phyloP scores from a whole-genome alignment of 2,113 vertebrate species.

The Melanostigma gelatinosum region DNA sequence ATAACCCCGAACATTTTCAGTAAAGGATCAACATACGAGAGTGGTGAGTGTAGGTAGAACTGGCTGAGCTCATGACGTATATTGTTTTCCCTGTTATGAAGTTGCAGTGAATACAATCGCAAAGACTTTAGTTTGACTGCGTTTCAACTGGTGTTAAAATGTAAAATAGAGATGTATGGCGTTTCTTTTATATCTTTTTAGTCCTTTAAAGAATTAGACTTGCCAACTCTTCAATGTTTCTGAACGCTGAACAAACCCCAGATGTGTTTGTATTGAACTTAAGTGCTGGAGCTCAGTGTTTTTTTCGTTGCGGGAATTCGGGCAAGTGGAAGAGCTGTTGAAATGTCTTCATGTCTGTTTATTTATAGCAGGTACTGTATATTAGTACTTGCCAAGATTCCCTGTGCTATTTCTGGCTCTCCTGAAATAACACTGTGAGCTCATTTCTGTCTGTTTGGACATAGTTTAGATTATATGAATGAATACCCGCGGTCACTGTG shows the following conservation, averaged over 20 bases:
- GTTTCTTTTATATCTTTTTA: constrained; percentile 8
- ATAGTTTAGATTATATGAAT: constrained; percentile 65
- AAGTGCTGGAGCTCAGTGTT: constrained; percentile 28
- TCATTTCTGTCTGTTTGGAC: constrained; percentile 56
- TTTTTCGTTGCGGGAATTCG: constrained; percentile 46
- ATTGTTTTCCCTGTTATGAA: background rate
- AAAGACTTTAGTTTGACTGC: too few relatives aligned
- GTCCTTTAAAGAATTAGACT: constrained; percentile 16
- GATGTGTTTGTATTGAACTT: constrained; percentile 46
- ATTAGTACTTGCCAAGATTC: constrained; percentile 64
- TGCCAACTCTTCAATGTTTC: constrained; percentile 13
- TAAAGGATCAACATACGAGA: background rate
- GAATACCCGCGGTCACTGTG: constrained; percentile 46
- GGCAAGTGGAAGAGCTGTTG: constrained; percentile 59
- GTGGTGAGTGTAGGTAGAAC: background rate
- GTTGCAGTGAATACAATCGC: too few relatives aligned
- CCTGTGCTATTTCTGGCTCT: constrained; percentile 64
- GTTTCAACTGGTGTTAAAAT: background rate
- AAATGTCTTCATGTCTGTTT: constrained; percentile 62
- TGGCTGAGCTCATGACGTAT: background rate
- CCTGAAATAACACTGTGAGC: constrained; percentile 61
- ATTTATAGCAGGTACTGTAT: constrained; percentile 63
- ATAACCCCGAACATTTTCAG: background rate
- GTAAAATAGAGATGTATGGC: constrained; percentile 11
- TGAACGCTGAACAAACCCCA: constrained; percentile 21